These are phyloP conservation scores for Chrysina gloriosa DNA, from an alignment of 2,888 invertebrate species.

Conservation along the genomic window DNA sequence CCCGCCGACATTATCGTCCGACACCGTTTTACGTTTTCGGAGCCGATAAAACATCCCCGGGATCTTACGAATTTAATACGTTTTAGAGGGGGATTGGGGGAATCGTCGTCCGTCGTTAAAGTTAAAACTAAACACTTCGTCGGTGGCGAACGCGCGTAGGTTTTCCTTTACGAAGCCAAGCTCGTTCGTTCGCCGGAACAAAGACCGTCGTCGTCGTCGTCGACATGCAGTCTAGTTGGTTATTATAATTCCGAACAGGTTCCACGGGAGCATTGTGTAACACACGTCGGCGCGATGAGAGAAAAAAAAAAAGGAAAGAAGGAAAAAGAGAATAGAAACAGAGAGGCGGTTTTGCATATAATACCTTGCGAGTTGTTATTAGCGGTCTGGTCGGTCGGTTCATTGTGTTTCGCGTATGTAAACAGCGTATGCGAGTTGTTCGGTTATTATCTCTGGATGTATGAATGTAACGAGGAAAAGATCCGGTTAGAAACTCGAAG, in stretches of 20 bases:
- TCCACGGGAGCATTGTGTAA: conserved; percentile 22
- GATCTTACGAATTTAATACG: no score
- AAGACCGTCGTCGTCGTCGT: conserved; percentile 19
- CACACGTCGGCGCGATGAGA: conserved; percentile 12
- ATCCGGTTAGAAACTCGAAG: no score
- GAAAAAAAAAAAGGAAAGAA: conserved; percentile 1
- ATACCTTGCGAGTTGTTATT: background rate
- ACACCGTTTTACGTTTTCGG: no score
- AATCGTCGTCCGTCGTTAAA: background rate
- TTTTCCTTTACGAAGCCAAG: conserved; percentile 3
- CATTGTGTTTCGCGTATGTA: no score
- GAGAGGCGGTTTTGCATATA: conserved; percentile 19
- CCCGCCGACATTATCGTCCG: no score
- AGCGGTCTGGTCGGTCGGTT: background rate
- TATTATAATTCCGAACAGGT: conserved; percentile 24
- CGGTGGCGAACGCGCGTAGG: background rate
- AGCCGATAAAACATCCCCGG: no score
- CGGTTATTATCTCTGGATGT: no score
- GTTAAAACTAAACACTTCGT: background rate
- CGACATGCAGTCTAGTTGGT: conserved; percentile 29
- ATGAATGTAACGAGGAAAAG: no score
- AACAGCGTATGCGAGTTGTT: no score
- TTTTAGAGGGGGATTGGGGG: no score
- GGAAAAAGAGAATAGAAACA: background rate
- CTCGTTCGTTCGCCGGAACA: background rate